Percentiles rank a stretch among this genome's conserved stretches.
These are phyloP conservation scores for Tetragonula carbonaria DNA, from an alignment of 2,888 invertebrate genomes.

Conservation along the genomic window DNA sequence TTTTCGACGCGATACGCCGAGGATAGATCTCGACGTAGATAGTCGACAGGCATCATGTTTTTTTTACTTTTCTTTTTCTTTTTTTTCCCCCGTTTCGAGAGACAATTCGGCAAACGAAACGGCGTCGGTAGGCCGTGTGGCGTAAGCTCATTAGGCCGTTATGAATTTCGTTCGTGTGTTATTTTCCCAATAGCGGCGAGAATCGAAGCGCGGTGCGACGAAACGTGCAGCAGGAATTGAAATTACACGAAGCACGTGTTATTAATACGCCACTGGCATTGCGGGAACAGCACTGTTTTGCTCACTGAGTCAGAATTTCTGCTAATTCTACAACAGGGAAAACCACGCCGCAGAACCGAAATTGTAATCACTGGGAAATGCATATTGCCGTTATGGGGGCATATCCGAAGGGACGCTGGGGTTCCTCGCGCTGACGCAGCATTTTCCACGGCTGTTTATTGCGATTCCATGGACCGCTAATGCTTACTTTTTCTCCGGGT, in stretches of 20 bases:
- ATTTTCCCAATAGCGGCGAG: conserved; percentile 56
- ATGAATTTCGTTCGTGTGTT: conserved; percentile 53
- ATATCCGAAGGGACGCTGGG: conserved; percentile 23
- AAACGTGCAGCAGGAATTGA: conserved; percentile 58
- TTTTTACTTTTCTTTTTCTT: no score
- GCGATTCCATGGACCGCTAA: conserved; percentile 24
- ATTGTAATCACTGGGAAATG: conserved; percentile 71
- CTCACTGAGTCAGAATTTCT: conserved; percentile 73
- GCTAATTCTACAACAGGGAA: conserved; percentile 72
- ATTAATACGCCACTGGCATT: conserved; percentile 67
- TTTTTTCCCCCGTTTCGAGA: background rate
- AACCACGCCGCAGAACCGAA: conserved; percentile 72
- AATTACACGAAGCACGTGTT: conserved; percentile 73
- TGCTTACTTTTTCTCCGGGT: conserved; percentile 38
- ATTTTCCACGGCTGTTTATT: conserved; percentile 55
- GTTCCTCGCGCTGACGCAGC: conserved; percentile 39
- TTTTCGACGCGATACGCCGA: background rate
- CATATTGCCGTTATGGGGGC: conserved; percentile 64
- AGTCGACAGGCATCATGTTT: background rate
- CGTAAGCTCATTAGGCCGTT: conserved; percentile 61
- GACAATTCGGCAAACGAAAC: background rate
- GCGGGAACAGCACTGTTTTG: conserved; percentile 69
- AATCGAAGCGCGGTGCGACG: conserved; percentile 25
- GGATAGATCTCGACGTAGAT: accelerated
- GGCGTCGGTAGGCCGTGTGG: conserved; percentile 19